Evolutionary conservation across 2,888 invertebrate species (phyloP), one percentile per base, ranked within the genome.

Genomic region (Acanthosoma haemorrhoidale): DNA sequence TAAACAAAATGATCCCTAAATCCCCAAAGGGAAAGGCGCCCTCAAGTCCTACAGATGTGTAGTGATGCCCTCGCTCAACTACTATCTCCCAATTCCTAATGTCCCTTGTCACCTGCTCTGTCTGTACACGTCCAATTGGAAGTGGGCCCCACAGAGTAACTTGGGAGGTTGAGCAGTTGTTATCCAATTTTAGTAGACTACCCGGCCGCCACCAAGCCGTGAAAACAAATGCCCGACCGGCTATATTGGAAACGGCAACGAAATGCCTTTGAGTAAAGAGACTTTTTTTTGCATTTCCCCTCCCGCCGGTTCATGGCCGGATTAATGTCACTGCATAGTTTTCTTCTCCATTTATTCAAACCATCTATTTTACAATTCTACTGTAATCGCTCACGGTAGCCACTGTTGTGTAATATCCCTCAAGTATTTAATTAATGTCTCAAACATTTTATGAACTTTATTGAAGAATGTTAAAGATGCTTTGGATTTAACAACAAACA

Each of bases 241-340:
- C 18, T 51, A 51, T 51, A 51, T 51, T 51, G 51, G 29, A 51
- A 51, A 51, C 51, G 51, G 25, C 51, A 51, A 51, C 25, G n/a
- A 51, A 51, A 51, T 51, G 51, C 51, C 51, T 51, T 25, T 25
- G 29, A 25, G 51, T 25, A 51, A 51, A 51, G 51, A 25, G 25
- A 51, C 51, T 51, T 51, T n/a, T n/a, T n/a, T n/a, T n/a, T n/a
- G n/a, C n/a, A 51, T 51, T 51, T 51, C n/a, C 51, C 25, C 29
- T 4, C 25, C 29, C n/a, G n/a, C n/a, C n/a, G 25, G 51, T n/a
- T 25, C 21, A 51, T n/a, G n/a, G n/a, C 25, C 51, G 29, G 29
- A 51, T 51, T 51, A 51, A 51, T 51, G 51, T 51, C 25, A 13
- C 11, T 16, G 25, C 25, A 2, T n/a, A n/a, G 5, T 51, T 25